Evolutionary conservation across 37 sponge, comb jelly and placozoan genomes (phyloP).

Genomic region (Dysidea cf. avara): DNA sequence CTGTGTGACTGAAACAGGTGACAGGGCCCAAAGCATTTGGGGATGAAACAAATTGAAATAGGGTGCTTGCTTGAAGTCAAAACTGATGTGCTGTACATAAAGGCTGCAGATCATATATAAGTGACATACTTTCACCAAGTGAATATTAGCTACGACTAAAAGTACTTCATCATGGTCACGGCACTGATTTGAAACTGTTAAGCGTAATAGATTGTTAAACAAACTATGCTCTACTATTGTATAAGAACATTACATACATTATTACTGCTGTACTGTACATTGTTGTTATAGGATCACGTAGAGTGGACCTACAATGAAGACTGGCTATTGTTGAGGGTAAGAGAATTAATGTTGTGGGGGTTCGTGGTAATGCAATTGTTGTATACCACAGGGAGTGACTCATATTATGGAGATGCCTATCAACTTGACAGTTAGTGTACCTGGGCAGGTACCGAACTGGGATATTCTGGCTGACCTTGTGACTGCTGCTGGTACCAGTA

Average conservation of each 20-base stretch:
- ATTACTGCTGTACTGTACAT: neutral
- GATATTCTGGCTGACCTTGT: constrained; percentile 77
- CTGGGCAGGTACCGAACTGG: constrained; percentile 91
- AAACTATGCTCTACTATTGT: no score
- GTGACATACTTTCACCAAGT: no score
- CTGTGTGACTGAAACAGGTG: neutral
- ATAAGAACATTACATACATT: no score
- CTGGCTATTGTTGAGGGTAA: constrained; percentile 79
- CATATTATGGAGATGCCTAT: constrained; percentile 72
- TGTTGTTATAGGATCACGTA: constrained; percentile 60
- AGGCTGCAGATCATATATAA: no score
- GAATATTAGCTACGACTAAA: no score
- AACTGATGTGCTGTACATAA: no score
- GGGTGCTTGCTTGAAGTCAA: neutral
- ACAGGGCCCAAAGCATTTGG: no score
- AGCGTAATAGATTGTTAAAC: no score
- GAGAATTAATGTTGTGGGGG: no score
- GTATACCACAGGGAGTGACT: constrained; percentile 56
- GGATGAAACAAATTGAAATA: constrained; percentile 5
- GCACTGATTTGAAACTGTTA: no score
- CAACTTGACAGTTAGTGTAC: constrained; percentile 61
- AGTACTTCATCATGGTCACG: no score
- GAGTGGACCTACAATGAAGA: constrained; percentile 79
- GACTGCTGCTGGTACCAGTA: constrained; percentile 48
- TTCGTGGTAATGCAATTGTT: no score